Evolutionary conservation across 2,888 invertebrate species (phyloP), one percentile per base, ranked within the genome.

Genomic region (Hermaeophaga mercurialis): DNA sequence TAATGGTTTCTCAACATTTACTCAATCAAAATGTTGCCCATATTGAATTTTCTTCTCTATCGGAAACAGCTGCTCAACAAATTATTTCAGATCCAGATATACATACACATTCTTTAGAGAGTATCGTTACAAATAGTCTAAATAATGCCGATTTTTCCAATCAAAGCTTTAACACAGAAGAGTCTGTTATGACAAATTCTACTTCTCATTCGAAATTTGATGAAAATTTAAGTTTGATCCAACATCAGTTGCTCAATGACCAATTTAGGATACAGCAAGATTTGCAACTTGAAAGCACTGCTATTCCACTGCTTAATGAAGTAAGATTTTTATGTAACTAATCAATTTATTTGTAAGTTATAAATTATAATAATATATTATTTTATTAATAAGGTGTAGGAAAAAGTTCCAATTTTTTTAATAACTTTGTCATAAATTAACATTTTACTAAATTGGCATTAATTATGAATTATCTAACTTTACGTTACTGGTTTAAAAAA

Each of bases 91-190:
- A 67, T 6, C 70, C 72, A 38, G 68, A 71, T 48, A 69, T 74
- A 9, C 67, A 66, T 50, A 67, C 66, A 19, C 72, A 75, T 61
- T 65, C 72, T 11, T 63, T 78, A 46, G 73, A 74, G 17, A 73
- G 70, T 56, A 71, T 78, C 41, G 71, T 78, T 31, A 73, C 69
- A 54, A 73, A 71, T 60, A 73, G 75, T 54, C 66, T 78, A 54
- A 68, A 68, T 41, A 67, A 64, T 41, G 73, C 75, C 43, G 75
- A 75, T 53, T 63, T 75, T 43, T 72, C 75, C 0, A 73, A 75
- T 65, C 73, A 75, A 60, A 73, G 68, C 61, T 62, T 75, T 45
- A 69, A 67, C 47, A 63, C 64, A 18, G 69, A 69, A 43, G 71
- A 71, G 53, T 52, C 68, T 43, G 62, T 70, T 53, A 59, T 75